phyloP scores from a whole-genome alignment of 2,888 invertebrate species.

The Chironomus riparius region DNA sequence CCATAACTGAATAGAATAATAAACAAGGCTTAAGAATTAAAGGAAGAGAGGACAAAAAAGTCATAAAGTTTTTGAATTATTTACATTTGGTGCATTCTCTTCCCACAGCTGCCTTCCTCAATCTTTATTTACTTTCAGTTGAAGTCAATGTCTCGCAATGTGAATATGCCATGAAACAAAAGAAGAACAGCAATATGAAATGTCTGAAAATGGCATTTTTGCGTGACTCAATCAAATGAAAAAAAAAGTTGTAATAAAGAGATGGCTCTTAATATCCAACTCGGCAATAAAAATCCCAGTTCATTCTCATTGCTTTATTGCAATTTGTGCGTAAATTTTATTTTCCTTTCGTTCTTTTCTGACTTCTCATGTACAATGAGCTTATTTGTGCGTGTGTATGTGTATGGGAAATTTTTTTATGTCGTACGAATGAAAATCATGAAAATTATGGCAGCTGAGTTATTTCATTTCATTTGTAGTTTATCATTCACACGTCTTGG shows the following conservation, averaged over 20 bases:
- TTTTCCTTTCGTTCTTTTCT: not conserved
- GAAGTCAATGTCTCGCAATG: not conserved
- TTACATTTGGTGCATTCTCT: not conserved
- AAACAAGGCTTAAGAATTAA: no score
- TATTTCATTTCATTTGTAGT: not conserved
- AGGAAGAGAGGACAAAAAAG: not conserved
- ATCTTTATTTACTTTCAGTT: not conserved
- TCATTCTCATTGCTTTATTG: not conserved
- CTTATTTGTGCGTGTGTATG: not conserved
- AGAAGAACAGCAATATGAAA: not conserved
- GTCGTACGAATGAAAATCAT: not conserved
- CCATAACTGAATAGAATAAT: not conserved
- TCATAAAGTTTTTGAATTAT: constrained; percentile 16
- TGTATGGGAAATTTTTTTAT: not conserved
- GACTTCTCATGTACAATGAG: no score
- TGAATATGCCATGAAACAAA: not conserved
- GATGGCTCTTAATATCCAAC: constrained; percentile 12
- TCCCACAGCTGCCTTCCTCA: not conserved
- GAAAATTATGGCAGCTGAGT: not conserved
- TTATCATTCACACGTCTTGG: not conserved
- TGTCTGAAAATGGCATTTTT: constrained; percentile 7
- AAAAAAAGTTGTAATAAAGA: constrained; percentile 13
- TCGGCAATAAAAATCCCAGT: constrained; percentile 5
- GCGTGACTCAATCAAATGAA: constrained; percentile 20
- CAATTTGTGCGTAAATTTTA: not conserved